Percentiles rank a stretch among this genome's conserved stretches.
Conservation (phyloP, 2,797 vertebrate genomes). For the Bradypus variegatus region DNA sequence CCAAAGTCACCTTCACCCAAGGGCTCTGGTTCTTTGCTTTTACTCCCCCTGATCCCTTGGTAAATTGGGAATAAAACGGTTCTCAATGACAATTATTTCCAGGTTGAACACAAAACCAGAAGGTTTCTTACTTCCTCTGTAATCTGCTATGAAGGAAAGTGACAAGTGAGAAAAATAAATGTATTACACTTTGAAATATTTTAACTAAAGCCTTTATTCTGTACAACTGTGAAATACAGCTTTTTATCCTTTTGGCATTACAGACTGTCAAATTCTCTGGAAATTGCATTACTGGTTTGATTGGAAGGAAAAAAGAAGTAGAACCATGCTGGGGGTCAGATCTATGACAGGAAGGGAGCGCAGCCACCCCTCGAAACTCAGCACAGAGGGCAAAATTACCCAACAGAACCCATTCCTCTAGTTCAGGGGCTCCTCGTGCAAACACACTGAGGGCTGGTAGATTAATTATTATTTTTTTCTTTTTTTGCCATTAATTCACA, state of each 20-base stretch:
- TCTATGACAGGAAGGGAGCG: neutral
- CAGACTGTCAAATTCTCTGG: constrained; percentile 68
- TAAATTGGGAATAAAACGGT: neutral
- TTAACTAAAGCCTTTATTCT: constrained; percentile 82
- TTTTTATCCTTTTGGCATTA: constrained; percentile 73
- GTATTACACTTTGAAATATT: constrained; percentile 56
- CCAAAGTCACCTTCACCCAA: neutral
- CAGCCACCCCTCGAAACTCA: constrained; percentile 5
- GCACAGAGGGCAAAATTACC: neutral
- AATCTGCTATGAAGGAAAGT: constrained; percentile 31
- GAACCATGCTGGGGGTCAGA: constrained; percentile 62
- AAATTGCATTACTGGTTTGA: constrained; percentile 61
- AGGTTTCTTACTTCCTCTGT: neutral
- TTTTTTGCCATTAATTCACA: constrained; percentile 59
- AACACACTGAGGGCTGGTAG: constrained; percentile 56
- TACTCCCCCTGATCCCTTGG: neutral
- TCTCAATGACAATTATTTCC: neutral
- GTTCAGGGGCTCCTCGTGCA: constrained; percentile 51
- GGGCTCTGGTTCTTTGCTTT: neutral
- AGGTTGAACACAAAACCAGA: neutral
- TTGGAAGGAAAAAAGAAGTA: constrained; percentile 46
- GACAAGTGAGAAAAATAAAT: constrained; percentile 49
- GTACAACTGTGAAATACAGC: constrained; percentile 75
- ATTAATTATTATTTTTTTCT: constrained; percentile 28
- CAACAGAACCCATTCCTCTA: constrained; percentile 4